Conservation (phyloP, 92 coral and sea anemone species). For the Micromussa lordhowensis region DNA sequence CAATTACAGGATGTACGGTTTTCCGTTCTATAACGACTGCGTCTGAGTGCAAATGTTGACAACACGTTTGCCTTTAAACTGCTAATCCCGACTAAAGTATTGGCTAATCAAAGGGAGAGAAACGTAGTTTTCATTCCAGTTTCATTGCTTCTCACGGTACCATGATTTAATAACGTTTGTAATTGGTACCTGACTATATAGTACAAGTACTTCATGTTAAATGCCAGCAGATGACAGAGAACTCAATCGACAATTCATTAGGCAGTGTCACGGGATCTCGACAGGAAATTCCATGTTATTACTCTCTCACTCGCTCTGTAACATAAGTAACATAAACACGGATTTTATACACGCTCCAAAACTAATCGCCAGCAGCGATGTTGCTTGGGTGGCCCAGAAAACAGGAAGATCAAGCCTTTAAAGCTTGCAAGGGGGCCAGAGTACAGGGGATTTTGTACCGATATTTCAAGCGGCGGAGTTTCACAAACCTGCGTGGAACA, state of each 20-base stretch:
- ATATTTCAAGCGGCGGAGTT: neutral
- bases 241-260: neutral
- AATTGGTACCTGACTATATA: neutral
- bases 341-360: neutral
- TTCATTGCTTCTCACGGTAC: neutral
- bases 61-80: neutral
- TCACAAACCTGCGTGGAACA: neutral
- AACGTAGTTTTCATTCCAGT: neutral
- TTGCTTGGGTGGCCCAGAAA: conserved; percentile 24
- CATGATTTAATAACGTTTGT: neutral
- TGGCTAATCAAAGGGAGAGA: neutral
- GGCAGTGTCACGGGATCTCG: neutral
- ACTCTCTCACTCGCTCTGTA: neutral
- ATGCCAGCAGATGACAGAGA: conserved; percentile 20
- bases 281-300: conserved; percentile 28
- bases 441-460: neutral
- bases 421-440: neutral
- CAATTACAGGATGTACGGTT: conserved; percentile 3
- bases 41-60: neutral
- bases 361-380: neutral
- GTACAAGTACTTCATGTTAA: neutral
- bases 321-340: neutral
- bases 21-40: neutral
- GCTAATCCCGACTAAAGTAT: neutral
- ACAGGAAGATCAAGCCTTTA: neutral